phyloP scores from a whole-genome alignment of 2,888 invertebrate species.

The Ectemnius lituratus region DNA sequence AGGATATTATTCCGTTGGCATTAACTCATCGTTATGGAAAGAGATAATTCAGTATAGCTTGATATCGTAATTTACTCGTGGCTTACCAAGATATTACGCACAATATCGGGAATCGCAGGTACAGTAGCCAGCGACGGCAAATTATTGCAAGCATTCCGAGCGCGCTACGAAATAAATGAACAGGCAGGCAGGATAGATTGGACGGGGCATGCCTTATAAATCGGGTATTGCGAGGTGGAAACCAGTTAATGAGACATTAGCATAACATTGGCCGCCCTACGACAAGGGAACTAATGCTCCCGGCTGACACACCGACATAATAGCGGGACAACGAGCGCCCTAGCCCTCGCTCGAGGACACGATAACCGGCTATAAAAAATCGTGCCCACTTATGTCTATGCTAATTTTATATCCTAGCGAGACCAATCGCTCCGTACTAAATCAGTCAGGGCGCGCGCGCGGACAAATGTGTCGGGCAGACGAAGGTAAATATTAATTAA shows the following conservation, averaged over 20 bases:
- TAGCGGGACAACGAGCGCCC: slow-evolving; percentile 60
- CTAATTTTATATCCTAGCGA: slow-evolving; percentile 71
- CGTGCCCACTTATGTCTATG: slow-evolving; percentile 69
- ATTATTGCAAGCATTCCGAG: too few relatives aligned
- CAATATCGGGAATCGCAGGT: too few relatives aligned
- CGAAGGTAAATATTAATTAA: slow-evolving; percentile 2
- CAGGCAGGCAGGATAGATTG: too few relatives aligned
- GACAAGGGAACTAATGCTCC: slow-evolving; percentile 54
- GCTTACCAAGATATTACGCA: too few relatives aligned
- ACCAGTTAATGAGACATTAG: slow-evolving; percentile 70
- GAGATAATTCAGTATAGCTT: too few relatives aligned
- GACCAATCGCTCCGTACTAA: slow-evolving; percentile 68
- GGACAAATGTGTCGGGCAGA: not conserved
- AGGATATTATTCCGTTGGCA: too few relatives aligned
- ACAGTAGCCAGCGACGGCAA: too few relatives aligned
- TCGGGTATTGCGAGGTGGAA: not conserved
- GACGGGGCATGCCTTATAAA: too few relatives aligned
- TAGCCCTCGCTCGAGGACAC: slow-evolving; percentile 29
- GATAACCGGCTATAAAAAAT: slow-evolving; percentile 68
- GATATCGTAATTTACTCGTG: too few relatives aligned
- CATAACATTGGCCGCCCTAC: slow-evolving; percentile 66
- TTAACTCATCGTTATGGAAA: too few relatives aligned
- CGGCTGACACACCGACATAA: slow-evolving; percentile 48
- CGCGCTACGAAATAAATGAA: too few relatives aligned
- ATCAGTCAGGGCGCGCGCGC: slow-evolving; percentile 46